These are phyloP conservation scores for Sebastes nivosus DNA, from an alignment of 2,797 vertebrate genomes.

Conservation along the genomic window DNA sequence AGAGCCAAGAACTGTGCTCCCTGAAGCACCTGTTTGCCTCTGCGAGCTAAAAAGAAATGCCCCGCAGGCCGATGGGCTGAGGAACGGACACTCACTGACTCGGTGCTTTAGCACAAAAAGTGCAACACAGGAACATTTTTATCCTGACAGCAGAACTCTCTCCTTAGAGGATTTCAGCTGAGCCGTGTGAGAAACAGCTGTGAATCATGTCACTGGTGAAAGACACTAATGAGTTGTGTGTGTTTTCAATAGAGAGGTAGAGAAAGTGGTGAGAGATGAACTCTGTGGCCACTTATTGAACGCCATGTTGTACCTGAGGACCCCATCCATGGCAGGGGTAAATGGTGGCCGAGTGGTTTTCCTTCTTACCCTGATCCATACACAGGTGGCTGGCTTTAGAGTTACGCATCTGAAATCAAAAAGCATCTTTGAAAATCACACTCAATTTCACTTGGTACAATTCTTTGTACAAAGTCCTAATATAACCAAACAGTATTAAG, in stretches of 20 bases:
- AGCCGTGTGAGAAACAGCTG: slow-evolving; percentile 16
- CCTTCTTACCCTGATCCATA: slow-evolving; percentile 92
- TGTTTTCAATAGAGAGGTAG: not conserved
- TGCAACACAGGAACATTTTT: slow-evolving; percentile 30
- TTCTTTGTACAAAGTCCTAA: not conserved
- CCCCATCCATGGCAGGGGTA: slow-evolving; percentile 96
- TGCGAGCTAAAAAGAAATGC: slow-evolving; percentile 14
- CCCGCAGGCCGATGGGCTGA: not conserved
- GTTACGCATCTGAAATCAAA: slow-evolving; percentile 88
- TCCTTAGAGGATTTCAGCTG: slow-evolving; percentile 17
- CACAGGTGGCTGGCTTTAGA: slow-evolving; percentile 93
- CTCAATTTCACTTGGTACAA: not conserved
- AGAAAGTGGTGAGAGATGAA: not conserved
- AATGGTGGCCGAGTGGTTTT: slow-evolving; percentile 95
- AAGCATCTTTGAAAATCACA: not conserved
- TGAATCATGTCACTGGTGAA: not conserved
- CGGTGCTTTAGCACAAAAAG: slow-evolving; percentile 27
- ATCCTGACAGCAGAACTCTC: slow-evolving; percentile 38
- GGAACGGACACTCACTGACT: slow-evolving; percentile 43
- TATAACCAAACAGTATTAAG: not conserved
- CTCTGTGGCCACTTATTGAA: not conserved
- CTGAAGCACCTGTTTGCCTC: slow-evolving; percentile 15
- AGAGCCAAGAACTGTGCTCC: not conserved
- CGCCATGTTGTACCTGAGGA: slow-evolving; percentile 86
- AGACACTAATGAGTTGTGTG: not conserved